phyloP scores from a whole-genome alignment of 2,113 vertebrate species.

The Strix uralensis region DNA sequence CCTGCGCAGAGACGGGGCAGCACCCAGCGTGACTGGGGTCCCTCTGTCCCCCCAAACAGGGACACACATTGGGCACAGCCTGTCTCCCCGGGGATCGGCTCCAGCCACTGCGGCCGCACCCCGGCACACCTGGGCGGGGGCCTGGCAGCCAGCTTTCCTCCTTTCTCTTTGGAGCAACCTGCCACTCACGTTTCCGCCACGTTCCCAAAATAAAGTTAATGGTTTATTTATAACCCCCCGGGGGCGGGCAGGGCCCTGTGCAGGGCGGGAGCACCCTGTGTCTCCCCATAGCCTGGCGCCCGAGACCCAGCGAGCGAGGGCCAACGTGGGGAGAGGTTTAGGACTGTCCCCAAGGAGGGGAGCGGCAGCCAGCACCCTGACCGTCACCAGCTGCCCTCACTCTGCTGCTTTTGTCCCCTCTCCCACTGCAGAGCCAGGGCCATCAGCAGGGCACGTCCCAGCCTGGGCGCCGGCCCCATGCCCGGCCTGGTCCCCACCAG shows the following conservation, averaged over 20 bases:
- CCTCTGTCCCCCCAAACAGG: neutral
- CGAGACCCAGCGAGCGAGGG: accelerated
- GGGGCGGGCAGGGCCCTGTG: neutral
- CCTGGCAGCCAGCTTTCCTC: neutral
- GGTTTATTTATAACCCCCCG: neutral
- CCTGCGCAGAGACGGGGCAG: accelerated
- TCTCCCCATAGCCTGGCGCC: neutral
- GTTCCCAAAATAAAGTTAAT: conserved; percentile 18
- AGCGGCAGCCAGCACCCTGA: neutral
- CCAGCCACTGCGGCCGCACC: accelerated
- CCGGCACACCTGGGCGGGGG: neutral
- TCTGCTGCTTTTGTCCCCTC: neutral
- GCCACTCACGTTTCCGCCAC: neutral
- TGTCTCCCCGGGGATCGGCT: accelerated
- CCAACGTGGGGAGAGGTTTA: neutral
- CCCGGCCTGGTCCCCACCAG: neutral
- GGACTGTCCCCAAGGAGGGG: neutral
- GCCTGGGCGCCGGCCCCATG: neutral
- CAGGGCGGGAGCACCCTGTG: accelerated
- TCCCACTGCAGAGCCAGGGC: neutral
- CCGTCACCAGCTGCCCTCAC: neutral
- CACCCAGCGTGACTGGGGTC: accelerated
- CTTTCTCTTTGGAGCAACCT: neutral
- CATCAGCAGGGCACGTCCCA: accelerated
- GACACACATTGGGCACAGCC: neutral